phyloP scores from a whole-genome alignment of 2,113 vertebrate genomes.

The Cyprinodon tularosa region DNA sequence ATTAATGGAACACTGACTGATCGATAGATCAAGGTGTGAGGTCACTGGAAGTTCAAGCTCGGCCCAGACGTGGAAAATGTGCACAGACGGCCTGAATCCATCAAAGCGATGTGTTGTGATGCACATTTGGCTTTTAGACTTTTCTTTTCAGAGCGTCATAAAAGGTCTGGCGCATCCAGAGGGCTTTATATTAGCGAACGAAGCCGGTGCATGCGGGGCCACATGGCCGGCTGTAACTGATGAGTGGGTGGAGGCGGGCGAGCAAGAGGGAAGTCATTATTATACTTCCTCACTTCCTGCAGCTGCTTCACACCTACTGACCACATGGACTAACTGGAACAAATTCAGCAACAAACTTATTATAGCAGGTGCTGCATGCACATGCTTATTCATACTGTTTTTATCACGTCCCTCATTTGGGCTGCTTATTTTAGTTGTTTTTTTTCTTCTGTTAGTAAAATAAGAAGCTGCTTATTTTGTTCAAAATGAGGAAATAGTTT shows the following conservation, averaged over 20 bases:
- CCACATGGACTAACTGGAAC: conserved; percentile 65
- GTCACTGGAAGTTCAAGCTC: conserved; percentile 54
- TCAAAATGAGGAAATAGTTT: conserved; percentile 49
- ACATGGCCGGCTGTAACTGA: conserved; percentile 65
- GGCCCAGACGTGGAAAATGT: neutral
- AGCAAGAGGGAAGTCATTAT: conserved; percentile 76
- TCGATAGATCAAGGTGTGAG: conserved; percentile 49
- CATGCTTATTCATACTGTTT: conserved; percentile 1
- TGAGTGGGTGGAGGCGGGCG: conserved; percentile 67
- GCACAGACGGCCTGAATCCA: neutral
- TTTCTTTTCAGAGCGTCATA: neutral
- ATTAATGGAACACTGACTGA: conserved; percentile 51
- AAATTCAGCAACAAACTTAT: conserved; percentile 55
- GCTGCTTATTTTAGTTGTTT: neutral
- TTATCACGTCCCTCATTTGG: conserved; percentile 33
- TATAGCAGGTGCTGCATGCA: conserved; percentile 67
- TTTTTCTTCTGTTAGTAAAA: neutral
- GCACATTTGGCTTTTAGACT: conserved; percentile 17
- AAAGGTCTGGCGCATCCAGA: conserved; percentile 23
- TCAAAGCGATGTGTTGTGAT: conserved; percentile 1
- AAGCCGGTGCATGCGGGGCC: conserved; percentile 46
- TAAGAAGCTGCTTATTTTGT: conserved; percentile 45
- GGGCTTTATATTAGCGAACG: conserved; percentile 39
- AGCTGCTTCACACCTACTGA: conserved; percentile 78
- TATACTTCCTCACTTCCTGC: conserved; percentile 76